Conservation (phyloP, 1,140 invertebrate species). For the Odontomachus brunneus region DNA sequence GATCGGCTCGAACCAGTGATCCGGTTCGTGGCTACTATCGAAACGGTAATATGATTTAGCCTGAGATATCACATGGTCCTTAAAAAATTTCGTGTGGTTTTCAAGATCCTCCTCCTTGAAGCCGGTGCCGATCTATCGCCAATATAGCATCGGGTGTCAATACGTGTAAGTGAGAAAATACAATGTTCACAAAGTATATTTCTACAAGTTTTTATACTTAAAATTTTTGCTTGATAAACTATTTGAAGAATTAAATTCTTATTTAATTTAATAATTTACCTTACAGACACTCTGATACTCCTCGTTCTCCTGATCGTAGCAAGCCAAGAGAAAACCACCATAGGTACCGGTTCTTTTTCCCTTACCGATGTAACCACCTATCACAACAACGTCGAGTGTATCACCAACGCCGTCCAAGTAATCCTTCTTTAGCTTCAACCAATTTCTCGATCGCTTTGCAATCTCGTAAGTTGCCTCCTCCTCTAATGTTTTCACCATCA, state of each 20-base stretch:
- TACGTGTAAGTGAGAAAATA: conserved; percentile 31
- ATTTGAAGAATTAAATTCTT: neutral
- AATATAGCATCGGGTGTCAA: conserved; percentile 63
- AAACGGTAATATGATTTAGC: conserved; percentile 95
- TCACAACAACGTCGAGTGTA: conserved; percentile 97
- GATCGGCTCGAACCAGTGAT: conserved; percentile 97
- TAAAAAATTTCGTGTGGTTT: conserved; percentile 91
- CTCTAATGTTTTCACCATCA: conserved; percentile 99
- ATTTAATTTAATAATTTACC: conserved; percentile 82
- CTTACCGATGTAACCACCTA: conserved; percentile 97
- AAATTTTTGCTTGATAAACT: neutral
- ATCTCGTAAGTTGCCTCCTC: conserved; percentile 98
- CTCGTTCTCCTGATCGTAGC: conserved; percentile 97
- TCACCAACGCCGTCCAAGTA: conserved; percentile 98
- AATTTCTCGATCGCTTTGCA: conserved; percentile 96
- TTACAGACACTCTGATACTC: conserved; percentile 97
- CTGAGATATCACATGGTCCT: conserved; percentile 90
- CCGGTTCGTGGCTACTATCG: conserved; percentile 92
- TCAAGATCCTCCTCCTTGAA: conserved; percentile 97
- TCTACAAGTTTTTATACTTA: neutral
- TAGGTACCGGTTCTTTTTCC: conserved; percentile 97
- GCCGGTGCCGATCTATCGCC: conserved; percentile 96
- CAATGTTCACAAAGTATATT: too few species aligned
- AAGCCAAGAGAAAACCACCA: conserved; percentile 98
- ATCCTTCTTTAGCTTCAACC: conserved; percentile 58